These are phyloP conservation scores for Sakesphorus luctuosus DNA, from an alignment of 2,113 vertebrate genomes.

Conservation along the genomic window DNA sequence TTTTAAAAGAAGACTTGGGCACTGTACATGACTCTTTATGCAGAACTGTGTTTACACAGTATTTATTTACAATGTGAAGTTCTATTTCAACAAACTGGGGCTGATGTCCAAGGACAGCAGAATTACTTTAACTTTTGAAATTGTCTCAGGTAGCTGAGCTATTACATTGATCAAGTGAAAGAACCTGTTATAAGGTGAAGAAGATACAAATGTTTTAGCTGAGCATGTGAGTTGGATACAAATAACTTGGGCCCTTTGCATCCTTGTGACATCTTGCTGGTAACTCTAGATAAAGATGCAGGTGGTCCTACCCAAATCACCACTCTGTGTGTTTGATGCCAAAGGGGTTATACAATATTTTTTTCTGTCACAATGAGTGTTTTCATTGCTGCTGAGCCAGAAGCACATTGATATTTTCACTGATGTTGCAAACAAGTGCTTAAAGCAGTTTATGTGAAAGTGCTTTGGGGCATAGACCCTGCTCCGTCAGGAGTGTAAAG, in stretches of 20 bases:
- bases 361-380: not conserved
- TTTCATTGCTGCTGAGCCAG: not conserved
- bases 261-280: not conserved
- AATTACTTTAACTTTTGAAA: not conserved
- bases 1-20: not conserved
- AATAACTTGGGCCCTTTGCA: not conserved
- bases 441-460: not conserved
- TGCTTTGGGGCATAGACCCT: not conserved
- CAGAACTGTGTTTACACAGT: not conserved
- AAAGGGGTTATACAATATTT: not conserved
- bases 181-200: not conserved
- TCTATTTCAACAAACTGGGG: not conserved
- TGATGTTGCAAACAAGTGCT: not conserved
- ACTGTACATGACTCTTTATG: not conserved
- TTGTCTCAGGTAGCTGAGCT: not conserved
- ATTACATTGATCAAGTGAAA: rapidly evolving
- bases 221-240: not conserved
- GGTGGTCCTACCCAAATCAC: not conserved
- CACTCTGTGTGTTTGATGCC: not conserved
- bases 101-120: not conserved
- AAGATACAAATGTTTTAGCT: not conserved
- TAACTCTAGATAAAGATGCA: not conserved
- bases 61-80: not conserved
- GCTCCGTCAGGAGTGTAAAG: not conserved
- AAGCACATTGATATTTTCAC: not conserved